Base-by-base conservation (phyloP, 2,888 invertebrate genomes). In the Hipparchia sbordonii region DNA sequence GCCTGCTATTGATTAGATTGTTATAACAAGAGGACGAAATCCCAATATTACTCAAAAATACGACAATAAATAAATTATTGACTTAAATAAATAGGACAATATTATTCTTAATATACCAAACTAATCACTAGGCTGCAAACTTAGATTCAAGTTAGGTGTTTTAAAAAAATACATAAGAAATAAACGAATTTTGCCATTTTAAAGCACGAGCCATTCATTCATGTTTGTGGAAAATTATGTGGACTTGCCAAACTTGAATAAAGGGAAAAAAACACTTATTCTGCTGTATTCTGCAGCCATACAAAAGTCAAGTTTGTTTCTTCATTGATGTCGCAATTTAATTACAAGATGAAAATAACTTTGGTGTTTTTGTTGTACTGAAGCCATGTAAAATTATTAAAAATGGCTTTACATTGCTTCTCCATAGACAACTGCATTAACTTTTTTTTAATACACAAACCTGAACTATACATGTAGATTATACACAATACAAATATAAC, bases 51-150 rank as follows among this genome's bases (percentile, higher is more conserved):
- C 48, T 63, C 13, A 23, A 56, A 63, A 23, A 70, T 51, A 23
- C 54, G 54, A 56, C 70, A 63, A 63, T 70, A 70, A 70, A 63
- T 70, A 70, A 39, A 62, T 62, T 62, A 62, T 39, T 61, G 51
- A 69, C 60, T 52, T 68, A 68, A 10, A 33, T 23, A 56, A n/a
- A 39, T 51, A 70, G 62, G 54, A 33, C 33, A 54, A 54, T 69
- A 13, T 76, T 79, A 79, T 76, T 79, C 79, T 82, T 80, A 79
- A 74, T 81, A 83, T 82, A 84, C 46, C 84, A 84, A 86, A 82
- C 80, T 81, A 84, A 85, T 82, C 82, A 82, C 76, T 81, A 77
- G 81, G 57, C 48, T 48, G 6, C 57, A 57, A 57, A 13, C 8
- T 13, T 8, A 13, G 57, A 57, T 57, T 57, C 8, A 57, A 57